Base-by-base conservation (phyloP, 2,888 invertebrate genomes). In the Lepidonotus clava region DNA sequence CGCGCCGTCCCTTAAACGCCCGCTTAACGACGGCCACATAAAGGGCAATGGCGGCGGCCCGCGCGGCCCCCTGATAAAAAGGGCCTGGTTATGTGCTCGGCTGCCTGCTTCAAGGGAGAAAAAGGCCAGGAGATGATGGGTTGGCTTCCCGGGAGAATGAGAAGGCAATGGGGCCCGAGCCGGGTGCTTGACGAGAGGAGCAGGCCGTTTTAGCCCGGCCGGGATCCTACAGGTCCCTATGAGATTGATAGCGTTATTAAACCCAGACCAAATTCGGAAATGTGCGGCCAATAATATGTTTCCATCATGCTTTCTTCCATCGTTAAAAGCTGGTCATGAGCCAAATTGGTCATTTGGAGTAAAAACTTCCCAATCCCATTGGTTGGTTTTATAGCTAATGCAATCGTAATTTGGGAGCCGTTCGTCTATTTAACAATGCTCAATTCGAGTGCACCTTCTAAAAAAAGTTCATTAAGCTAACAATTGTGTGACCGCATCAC, bases 61-160 rank as follows among this genome's bases (percentile, higher is more conserved):
- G 36, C 14, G 38, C 34, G 71, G 8, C 71, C 36, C n/a, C 71
- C 18, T 34, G 38, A 38, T 36, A 36, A 71, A 71, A 71, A 71
- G 71, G 36, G n/a, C 18, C n/a, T 71, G 71, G 71, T 71, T 71
- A 71, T 71, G 71, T 38, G 71, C 71, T 71, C 71, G 38, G 38
- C 71, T 71, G 36, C 36, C 71, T 34, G 71, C 71, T 71, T 71
- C 38, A 71, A 18, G 46, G 46, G 46, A 18, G 46, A 18, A 18
- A n/a, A n/a, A n/a, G n/a, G n/a, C n/a, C n/a, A n/a, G n/a, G n/a
- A 71, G 71, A 71, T 71, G 71, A 71, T 71, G 38, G 71, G 71
- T 71, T 71, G 71, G 36, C 71, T 71, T 71, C 14, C 61, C 8
- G 46, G 46, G 18, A 46, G 46, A 8, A 46, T 8, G 18, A 46